Conservation (phyloP, 2,888 invertebrate genomes). For the Orthonevra nobilis region DNA sequence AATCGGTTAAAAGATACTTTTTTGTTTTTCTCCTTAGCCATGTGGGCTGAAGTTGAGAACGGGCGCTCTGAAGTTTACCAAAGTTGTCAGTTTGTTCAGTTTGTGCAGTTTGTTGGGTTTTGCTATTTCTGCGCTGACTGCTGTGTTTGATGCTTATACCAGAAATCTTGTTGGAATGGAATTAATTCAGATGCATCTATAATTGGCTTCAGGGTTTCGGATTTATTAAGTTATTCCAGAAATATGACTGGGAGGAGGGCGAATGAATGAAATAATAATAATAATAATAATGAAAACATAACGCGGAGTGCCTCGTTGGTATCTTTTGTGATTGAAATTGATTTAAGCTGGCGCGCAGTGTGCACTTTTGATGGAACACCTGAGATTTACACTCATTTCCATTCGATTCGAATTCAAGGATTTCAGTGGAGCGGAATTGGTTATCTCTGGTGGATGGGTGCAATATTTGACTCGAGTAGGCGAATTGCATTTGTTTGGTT, state of each 20-base stretch:
- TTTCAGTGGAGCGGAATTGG: slow-evolving; percentile 65
- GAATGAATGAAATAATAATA: neutral
- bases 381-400: slow-evolving; percentile 48
- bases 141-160: slow-evolving; percentile 44
- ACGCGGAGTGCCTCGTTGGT: slow-evolving; percentile 37
- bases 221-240: slow-evolving; percentile 19
- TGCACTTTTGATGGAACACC: slow-evolving; percentile 53
- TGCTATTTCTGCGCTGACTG: slow-evolving; percentile 1
- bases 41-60: slow-evolving; percentile 20
- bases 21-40: slow-evolving; percentile 9
- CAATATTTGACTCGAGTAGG: too few relatives aligned
- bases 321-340: slow-evolving; percentile 50
- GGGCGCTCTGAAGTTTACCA: slow-evolving; percentile 18
- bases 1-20: slow-evolving; percentile 36
- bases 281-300: slow-evolving; percentile 43
- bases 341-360: slow-evolving; percentile 24
- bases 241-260: neutral
- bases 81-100: slow-evolving; percentile 23
- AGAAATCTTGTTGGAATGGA: slow-evolving; percentile 38
- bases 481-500: too few relatives aligned
- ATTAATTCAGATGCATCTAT: slow-evolving; percentile 68
- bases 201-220: slow-evolving; percentile 43
- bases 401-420: slow-evolving; percentile 56
- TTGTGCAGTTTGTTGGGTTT: too few relatives aligned
- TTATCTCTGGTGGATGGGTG: slow-evolving; percentile 50